A percentile compares a stretch with the other conserved stretches of the same genome.
Evolutionary conservation across 2,888 invertebrate genomes (phyloP).

Genomic region (Drosophila nigricruria): DNA sequence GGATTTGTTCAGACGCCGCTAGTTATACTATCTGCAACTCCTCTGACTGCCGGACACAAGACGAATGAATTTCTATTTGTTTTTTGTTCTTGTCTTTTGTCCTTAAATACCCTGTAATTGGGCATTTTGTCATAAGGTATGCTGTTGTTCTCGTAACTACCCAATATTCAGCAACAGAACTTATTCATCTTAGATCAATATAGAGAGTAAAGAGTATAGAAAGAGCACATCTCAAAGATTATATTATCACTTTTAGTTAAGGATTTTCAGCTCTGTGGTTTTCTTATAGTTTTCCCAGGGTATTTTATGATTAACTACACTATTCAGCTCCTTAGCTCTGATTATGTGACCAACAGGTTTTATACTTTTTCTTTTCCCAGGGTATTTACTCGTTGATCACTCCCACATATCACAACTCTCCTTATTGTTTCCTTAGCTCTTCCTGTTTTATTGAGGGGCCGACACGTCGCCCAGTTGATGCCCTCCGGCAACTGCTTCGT

Average conservation of each 20-base stretch:
- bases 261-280: too few species aligned
- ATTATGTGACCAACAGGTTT: too few species aligned
- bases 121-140: not conserved
- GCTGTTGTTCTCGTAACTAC: too few species aligned
- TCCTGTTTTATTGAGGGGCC: constrained; percentile 16
- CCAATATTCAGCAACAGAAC: not conserved
- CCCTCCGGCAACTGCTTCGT: constrained; percentile 17
- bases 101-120: constrained; percentile 9
- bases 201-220: too few species aligned
- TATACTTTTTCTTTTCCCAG: too few species aligned
- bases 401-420: not conserved
- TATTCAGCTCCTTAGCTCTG: too few species aligned
- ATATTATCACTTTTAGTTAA: too few species aligned
- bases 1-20: constrained; percentile 48
- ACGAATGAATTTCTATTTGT: constrained; percentile 45
- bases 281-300: too few species aligned
- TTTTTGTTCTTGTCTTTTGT: constrained; percentile 23
- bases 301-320: too few species aligned
- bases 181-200: too few species aligned
- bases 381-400: constrained; percentile 13
- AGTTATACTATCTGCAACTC: constrained; percentile 36
- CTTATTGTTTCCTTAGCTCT: constrained; percentile 15
- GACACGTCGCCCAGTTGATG: constrained; percentile 60
- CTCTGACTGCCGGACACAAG: constrained; percentile 26
- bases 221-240: too few species aligned